phyloP scores from a whole-genome alignment of 2,797 vertebrate species.

The Chrysocyon brachyurus region DNA sequence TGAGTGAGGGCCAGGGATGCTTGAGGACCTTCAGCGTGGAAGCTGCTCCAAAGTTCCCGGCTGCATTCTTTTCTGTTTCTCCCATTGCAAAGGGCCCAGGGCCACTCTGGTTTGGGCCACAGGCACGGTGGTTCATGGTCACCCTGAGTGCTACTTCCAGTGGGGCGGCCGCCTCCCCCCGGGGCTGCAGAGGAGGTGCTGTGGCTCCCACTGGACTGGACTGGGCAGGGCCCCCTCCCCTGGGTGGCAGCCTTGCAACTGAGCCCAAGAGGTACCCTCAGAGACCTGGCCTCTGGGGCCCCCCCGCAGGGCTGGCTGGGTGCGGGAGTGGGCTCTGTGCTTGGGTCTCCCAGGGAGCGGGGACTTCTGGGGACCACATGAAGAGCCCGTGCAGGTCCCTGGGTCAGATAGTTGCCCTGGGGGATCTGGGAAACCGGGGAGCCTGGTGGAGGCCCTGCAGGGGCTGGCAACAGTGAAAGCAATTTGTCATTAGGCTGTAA shows the following conservation, averaged over 20 bases:
- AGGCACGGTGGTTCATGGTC: background rate
- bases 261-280: background rate
- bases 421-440: background rate
- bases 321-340: background rate
- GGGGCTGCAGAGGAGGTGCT: background rate
- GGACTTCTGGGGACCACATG: background rate
- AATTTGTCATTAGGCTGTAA: background rate
- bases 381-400: background rate
- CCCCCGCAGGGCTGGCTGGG: background rate
- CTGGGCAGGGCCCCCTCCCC: background rate
- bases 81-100: background rate
- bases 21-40: constrained; percentile 52
- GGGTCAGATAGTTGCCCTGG: background rate
- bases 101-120: background rate
- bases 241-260: background rate
- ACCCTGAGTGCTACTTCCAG: background rate
- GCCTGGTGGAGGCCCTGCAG: background rate
- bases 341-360: background rate
- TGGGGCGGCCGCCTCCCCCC: background rate
- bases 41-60: constrained; percentile 54
- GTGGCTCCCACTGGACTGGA: background rate
- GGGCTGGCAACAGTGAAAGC: background rate
- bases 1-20: background rate
- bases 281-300: background rate
- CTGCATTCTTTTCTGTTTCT: constrained; percentile 60